Evolutionary conservation across 2,797 vertebrate species (phyloP).

Genomic region (Melanotaenia pygmaea): DNA sequence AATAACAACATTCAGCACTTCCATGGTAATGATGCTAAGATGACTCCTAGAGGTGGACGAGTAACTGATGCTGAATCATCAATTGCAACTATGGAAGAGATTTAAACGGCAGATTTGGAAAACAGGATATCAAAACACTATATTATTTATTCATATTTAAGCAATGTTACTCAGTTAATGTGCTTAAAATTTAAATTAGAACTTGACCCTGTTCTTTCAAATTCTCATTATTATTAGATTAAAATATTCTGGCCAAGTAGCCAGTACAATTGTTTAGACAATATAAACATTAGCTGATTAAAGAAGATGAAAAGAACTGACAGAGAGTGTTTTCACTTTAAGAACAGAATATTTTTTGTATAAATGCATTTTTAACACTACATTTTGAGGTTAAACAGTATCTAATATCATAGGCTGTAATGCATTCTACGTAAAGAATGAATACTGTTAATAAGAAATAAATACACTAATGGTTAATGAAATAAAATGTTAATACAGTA

Average conservation of each 20-base stretch:
- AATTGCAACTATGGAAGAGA: slow-evolving; percentile 21
- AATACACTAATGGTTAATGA: background rate
- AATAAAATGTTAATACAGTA: background rate
- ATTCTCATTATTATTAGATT: slow-evolving; percentile 22
- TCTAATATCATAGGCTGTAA: background rate
- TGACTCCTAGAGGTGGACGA: slow-evolving; percentile 21
- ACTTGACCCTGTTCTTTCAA: background rate
- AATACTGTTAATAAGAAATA: background rate
- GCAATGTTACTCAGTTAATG: background rate
- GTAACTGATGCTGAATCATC: slow-evolving; percentile 36
- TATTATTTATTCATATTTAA: slow-evolving; percentile 11
- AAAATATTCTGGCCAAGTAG: background rate
- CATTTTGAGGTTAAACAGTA: background rate
- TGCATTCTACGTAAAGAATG: background rate
- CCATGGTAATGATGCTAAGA: slow-evolving; percentile 26
- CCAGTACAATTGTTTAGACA: background rate
- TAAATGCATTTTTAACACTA: background rate
- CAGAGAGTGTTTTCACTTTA: background rate
- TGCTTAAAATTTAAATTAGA: slow-evolving; percentile 16
- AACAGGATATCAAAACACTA: slow-evolving; percentile 14
- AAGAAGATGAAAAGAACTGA: slow-evolving; percentile 6
- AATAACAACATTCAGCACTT: background rate
- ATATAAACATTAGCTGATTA: slow-evolving; percentile 7
- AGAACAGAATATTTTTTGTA: background rate
- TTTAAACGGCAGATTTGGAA: slow-evolving; percentile 11